Percentiles rank a stretch among this genome's conserved stretches.
Evolutionary conservation across 2,888 invertebrate genomes (phyloP).

Genomic region (Calliscelio sp.): DNA sequence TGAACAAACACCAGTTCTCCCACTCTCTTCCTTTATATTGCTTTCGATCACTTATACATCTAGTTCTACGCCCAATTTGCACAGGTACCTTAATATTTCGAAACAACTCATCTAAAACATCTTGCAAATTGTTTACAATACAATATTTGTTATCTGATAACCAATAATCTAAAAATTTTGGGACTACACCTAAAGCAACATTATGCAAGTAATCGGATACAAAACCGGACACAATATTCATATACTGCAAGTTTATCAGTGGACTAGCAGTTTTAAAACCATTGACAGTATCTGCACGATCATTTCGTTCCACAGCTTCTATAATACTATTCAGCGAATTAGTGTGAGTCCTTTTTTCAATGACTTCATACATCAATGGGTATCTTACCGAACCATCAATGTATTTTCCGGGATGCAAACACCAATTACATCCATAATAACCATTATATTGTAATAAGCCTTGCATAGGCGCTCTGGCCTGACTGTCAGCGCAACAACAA

Average conservation of each 20-base stretch:
- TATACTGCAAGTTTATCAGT: not conserved
- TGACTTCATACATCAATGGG: not conserved
- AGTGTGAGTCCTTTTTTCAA: not conserved
- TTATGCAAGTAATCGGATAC: not conserved
- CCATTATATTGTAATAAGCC: conserved; percentile 8
- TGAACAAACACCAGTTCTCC: not conserved
- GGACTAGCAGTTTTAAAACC: not conserved
- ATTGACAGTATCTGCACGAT: not conserved
- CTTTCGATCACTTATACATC: not conserved
- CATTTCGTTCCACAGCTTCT: not conserved
- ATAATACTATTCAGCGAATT: not conserved
- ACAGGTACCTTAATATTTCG: not conserved
- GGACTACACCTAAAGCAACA: not conserved
- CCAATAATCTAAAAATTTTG: not conserved
- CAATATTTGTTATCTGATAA: not conserved
- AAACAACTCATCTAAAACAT: not conserved
- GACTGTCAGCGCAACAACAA: conserved; percentile 5
- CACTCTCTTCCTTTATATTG: conserved; percentile 1
- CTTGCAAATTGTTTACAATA: not conserved
- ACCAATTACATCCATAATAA: conserved; percentile 16
- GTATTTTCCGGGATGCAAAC: conserved; percentile 9
- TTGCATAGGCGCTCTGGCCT: not conserved
- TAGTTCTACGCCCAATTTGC: not conserved
- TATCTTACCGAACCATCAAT: not conserved
- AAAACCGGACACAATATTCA: not conserved